phyloP scores from a whole-genome alignment of 2,797 vertebrate species.

The Pantherophis vulpinus region DNA sequence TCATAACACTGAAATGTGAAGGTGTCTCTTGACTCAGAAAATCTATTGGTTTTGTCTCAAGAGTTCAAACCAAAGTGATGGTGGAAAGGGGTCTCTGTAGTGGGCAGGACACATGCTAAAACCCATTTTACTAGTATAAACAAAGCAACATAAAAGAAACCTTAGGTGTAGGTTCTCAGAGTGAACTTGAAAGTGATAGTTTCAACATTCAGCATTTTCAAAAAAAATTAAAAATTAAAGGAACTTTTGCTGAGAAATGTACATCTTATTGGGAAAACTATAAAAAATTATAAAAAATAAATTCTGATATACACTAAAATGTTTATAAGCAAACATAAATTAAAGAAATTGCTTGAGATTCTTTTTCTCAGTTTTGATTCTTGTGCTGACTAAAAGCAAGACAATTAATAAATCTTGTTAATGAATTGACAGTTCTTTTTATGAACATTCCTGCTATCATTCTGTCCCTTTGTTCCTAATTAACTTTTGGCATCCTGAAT shows the following conservation, averaged over 20 bases:
- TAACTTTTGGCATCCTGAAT: background rate
- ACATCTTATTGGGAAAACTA: background rate
- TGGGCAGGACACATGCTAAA: background rate
- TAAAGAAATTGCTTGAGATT: background rate
- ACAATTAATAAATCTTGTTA: constrained; percentile 4
- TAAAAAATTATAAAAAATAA: background rate
- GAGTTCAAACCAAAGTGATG: background rate
- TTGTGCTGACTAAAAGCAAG: constrained; percentile 13
- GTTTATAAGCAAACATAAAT: background rate
- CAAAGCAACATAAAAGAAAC: background rate
- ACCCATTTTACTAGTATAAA: background rate
- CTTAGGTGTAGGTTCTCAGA: background rate
- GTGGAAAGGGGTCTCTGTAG: background rate
- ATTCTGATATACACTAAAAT: background rate
- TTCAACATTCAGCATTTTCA: background rate
- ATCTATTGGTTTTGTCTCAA: background rate
- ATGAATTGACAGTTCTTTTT: constrained; percentile 9
- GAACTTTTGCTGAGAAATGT: background rate
- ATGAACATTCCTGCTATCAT: constrained; percentile 6
- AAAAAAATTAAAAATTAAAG: too few relatives aligned
- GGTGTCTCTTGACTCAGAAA: background rate
- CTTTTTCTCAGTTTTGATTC: background rate
- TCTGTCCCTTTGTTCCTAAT: constrained; percentile 3
- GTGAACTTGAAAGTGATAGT: background rate
- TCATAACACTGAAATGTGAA: background rate